Conservation (phyloP, 1,140 invertebrate genomes). For the Zaprionus africanus region DNA sequence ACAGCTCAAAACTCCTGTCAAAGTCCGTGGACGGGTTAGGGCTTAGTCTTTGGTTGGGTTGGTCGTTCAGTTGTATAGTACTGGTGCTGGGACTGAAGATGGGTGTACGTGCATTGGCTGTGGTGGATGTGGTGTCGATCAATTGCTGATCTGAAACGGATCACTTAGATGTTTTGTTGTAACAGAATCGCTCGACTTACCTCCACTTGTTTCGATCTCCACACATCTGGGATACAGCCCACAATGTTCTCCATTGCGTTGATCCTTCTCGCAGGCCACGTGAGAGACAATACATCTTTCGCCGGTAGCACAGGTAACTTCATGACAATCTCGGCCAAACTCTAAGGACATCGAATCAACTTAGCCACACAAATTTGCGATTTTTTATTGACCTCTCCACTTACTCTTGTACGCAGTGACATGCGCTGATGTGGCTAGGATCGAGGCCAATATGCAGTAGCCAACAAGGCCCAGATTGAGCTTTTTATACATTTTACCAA, state of each 20-base stretch:
- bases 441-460: slow-evolving; percentile 23
- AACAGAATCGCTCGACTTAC: slow-evolving; percentile 26
- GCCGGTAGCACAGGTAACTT: slow-evolving; percentile 39
- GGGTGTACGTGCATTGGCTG: slow-evolving; percentile 60
- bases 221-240: slow-evolving; percentile 54
- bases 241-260: slow-evolving; percentile 41
- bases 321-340: slow-evolving; percentile 52
- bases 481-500: slow-evolving; percentile 18
- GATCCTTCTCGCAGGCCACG: slow-evolving; percentile 43
- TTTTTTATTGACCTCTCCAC: background rate
- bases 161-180: slow-evolving; percentile 31
- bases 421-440: slow-evolving; percentile 11
- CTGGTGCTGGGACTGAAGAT: slow-evolving; percentile 52
- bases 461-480: slow-evolving; percentile 16
- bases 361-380: background rate
- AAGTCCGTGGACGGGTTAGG: slow-evolving; percentile 2
- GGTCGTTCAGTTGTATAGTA: slow-evolving; percentile 42
- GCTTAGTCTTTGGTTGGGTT: background rate
- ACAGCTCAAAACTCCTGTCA: slow-evolving; percentile 56
- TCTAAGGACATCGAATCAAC: slow-evolving; percentile 17
- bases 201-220: slow-evolving; percentile 17
- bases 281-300: slow-evolving; percentile 39
- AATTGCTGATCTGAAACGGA: slow-evolving; percentile 68
- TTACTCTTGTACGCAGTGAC: slow-evolving; percentile 48
- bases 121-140: slow-evolving; percentile 71